phyloP scores from a whole-genome alignment of 2,113 vertebrate species.

The Paralichthys olivaceus region DNA sequence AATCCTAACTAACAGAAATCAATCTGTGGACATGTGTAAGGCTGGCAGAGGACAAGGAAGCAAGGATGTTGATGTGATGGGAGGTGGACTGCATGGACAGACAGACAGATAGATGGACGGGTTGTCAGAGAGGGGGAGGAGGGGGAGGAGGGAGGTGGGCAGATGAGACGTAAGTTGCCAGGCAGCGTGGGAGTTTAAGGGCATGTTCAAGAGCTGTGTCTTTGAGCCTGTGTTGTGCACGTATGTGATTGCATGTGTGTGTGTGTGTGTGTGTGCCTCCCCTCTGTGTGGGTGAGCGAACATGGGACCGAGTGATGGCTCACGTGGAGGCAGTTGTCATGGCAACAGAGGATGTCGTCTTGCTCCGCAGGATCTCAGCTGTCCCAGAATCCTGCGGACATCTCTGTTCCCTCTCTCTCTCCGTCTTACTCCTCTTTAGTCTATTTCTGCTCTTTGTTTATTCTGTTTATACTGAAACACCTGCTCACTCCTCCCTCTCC shows the following conservation, averaged over 20 bases:
- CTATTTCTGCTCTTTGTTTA: slow-evolving; percentile 4
- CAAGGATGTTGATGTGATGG: slow-evolving; percentile 20
- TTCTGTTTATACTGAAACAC: slow-evolving; percentile 19
- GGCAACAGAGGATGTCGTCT: slow-evolving; percentile 77
- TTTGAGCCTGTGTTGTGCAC: slow-evolving; percentile 12
- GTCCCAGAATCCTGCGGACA: slow-evolving; percentile 66
- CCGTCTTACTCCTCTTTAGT: slow-evolving; percentile 3
- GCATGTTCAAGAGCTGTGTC: slow-evolving; percentile 61
- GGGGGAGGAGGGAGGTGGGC: slow-evolving; percentile 21
- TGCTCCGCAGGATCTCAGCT: slow-evolving; percentile 55
- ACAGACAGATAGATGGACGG: slow-evolving; percentile 1
- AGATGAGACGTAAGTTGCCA: slow-evolving; percentile 60
- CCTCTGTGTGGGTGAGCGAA: slow-evolving; percentile 59
- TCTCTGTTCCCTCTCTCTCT: not conserved
- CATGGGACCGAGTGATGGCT: slow-evolving; percentile 63
- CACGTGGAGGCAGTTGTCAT: slow-evolving; percentile 76
- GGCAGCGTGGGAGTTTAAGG: slow-evolving; percentile 66
- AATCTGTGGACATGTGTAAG: not conserved
- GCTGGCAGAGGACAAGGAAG: not conserved
- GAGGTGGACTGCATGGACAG: slow-evolving; percentile 9
- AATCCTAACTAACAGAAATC: no score
- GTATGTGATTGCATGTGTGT: not conserved
- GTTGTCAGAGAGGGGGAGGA: slow-evolving; percentile 27
- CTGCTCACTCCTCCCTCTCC: not conserved
- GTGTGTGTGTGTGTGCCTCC: not conserved